These are phyloP conservation scores for Cryptomyrus ogoouensis DNA, from an alignment of 2,113 vertebrate species.

Conservation along the genomic window DNA sequence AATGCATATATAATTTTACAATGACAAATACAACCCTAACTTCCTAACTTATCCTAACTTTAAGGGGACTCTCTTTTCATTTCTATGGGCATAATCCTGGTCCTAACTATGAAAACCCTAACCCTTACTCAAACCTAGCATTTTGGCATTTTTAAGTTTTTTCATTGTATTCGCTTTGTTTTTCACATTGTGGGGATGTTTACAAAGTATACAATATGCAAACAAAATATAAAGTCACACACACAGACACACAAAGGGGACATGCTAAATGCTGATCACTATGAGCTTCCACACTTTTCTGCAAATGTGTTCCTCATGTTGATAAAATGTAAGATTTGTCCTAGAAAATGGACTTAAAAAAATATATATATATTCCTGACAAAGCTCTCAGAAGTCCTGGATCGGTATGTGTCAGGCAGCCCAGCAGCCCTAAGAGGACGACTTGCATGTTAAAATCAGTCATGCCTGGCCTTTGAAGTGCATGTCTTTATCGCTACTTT, in stretches of 20 bases:
- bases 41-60: not conserved
- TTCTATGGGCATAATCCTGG: not conserved
- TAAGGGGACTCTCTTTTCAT: not conserved
- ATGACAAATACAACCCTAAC: not conserved
- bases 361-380: not conserved
- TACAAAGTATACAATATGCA: not conserved
- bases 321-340: not conserved
- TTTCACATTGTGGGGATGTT: not conserved
- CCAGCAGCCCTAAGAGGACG: not conserved
- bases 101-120: not conserved
- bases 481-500: conserved; percentile 32
- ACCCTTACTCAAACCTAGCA: not conserved
- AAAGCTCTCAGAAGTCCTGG: not conserved
- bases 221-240: not conserved
- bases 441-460: conserved; percentile 15
- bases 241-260: not conserved
- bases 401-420: not conserved
- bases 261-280: not conserved
- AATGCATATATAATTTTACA: not conserved
- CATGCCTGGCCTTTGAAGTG: conserved; percentile 35
- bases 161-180: not conserved
- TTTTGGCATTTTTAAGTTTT: not conserved
- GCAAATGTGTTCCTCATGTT: not conserved
- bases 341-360: not conserved
- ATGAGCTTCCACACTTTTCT: not conserved